Conservation (phyloP, 2,888 invertebrate genomes). For the Latheticus oryzae region DNA sequence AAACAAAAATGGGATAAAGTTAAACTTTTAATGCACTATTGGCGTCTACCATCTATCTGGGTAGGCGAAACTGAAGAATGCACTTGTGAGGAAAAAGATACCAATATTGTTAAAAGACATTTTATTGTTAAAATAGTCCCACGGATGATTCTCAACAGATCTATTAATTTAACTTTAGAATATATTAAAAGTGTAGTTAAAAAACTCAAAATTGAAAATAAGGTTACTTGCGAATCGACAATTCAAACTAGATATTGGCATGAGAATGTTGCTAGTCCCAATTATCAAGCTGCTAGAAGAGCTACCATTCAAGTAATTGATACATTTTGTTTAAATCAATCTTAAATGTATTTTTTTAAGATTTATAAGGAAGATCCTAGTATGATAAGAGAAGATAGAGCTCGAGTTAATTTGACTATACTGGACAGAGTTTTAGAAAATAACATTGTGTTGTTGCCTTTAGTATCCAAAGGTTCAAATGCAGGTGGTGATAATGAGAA, state of each 20-base stretch:
- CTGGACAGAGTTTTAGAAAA: constrained; percentile 62
- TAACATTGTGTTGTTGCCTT: constrained; percentile 63
- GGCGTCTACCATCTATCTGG: constrained; percentile 63
- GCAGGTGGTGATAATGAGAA: constrained; percentile 62
- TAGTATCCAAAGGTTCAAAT: constrained; percentile 60
- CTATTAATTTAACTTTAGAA: constrained; percentile 47
- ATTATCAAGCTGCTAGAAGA: constrained; percentile 63
- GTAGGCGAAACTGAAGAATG: constrained; percentile 60
- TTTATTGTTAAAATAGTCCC: constrained; percentile 64
- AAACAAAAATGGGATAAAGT: constrained; percentile 62
- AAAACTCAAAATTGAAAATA: constrained; percentile 58
- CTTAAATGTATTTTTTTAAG: constrained; percentile 50
- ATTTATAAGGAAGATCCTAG: constrained; percentile 66
- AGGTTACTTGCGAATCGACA: constrained; percentile 56
- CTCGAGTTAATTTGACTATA: constrained; percentile 61
- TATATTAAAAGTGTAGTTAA: constrained; percentile 56
- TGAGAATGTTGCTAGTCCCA: constrained; percentile 61
- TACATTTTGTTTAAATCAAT: constrained; percentile 1
- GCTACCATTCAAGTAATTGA: constrained; percentile 64
- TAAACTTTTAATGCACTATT: constrained; percentile 65
- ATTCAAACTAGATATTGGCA: constrained; percentile 62
- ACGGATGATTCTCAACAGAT: constrained; percentile 58
- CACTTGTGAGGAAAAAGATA: constrained; percentile 59
- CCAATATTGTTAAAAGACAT: constrained; percentile 56
- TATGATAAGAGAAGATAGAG: constrained; percentile 64